Base-by-base conservation (phyloP, 2,113 vertebrate species). In the Spea bombifrons region DNA sequence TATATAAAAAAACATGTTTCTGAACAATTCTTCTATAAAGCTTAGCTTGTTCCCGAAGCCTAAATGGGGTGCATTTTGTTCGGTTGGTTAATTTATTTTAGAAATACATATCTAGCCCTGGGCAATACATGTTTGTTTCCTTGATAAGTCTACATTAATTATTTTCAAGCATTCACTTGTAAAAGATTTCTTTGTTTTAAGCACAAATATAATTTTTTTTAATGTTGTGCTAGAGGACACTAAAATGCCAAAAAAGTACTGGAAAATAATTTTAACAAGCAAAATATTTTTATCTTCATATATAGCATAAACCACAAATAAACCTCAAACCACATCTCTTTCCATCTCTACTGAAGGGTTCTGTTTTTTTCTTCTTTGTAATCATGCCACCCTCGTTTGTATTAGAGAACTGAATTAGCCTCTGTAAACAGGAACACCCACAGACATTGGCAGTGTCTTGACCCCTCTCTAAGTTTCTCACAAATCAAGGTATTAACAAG, bases 271-370 rank as follows among this genome's bases (percentile, higher is more conserved):
- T 83, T 65, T 9, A 48, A 50, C 75, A 68, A 76, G 81, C 46
- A 64, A 57, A 12, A 3, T 66, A 3, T 63, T 83, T 73, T 73
- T 30, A 61, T 59, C 0, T 0, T 53, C 5, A 80, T 90, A 86
- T 2, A 88, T 90, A 86, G 90, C 78, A 80, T 50, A 90, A 89
- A 90, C 85, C 87, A 61, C 84, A 88, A 87, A 88, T 81, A 86
- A 92, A 93, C 93, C 87, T 0, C 87, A 89, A 75, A 84, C 81
- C 85, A 66, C 92, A 90, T 75, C 82, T 88, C 82, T 93, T 93
- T 93, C 91, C 92, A 89, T 86, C 88, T 83, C 82, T 84, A 86
- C 86, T 83, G 86, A 84, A 86, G 87, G 87, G 83, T 84, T 84
- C 15, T 77, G 69, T 89, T 87, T 88, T 85, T 89, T 86, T 88